Conservation (phyloP, 2,888 invertebrate species). For the Torymus auratus region DNA sequence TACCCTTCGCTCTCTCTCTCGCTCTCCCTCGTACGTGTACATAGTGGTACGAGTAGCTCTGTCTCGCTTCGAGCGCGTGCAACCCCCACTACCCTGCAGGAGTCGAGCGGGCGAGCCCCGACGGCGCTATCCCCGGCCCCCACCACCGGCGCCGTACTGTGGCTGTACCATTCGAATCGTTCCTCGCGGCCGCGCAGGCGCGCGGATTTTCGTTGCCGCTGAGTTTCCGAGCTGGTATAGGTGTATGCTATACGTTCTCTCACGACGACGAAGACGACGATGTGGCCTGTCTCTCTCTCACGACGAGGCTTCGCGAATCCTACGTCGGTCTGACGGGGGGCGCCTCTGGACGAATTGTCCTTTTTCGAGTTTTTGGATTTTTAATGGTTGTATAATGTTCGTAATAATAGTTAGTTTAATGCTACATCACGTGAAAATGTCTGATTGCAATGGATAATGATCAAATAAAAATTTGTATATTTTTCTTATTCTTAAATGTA, state of each 20-base stretch:
- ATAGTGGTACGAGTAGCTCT: not conserved
- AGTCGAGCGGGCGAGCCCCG: slow-evolving; percentile 44
- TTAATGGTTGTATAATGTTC: no score
- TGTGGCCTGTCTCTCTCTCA: no score
- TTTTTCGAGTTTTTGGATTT: slow-evolving; percentile 4
- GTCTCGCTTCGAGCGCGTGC: slow-evolving; percentile 9
- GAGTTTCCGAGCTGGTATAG: not conserved
- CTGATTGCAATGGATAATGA: no score
- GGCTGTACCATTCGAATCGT: slow-evolving; percentile 3
- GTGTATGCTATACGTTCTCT: not conserved
- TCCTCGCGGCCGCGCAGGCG: slow-evolving; percentile 28
- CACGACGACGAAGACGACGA: not conserved
- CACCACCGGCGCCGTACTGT: slow-evolving; percentile 43
- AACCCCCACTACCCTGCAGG: slow-evolving; percentile 38
- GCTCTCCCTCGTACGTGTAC: slow-evolving; percentile 2
- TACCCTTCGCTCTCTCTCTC: slow-evolving; percentile 61
- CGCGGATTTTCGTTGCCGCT: slow-evolving; percentile 44
- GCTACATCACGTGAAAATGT: no score
- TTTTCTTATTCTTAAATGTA: no score
- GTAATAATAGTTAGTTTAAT: no score
- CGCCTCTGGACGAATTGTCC: slow-evolving; percentile 67
- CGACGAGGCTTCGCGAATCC: slow-evolving; percentile 54
- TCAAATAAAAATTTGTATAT: no score
- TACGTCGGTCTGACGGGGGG: slow-evolving; percentile 66
- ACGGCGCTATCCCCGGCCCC: slow-evolving; percentile 55